Evolutionary conservation across 1,140 invertebrate species (phyloP), one percentile per base, ranked within the genome.

Genomic region (Pseudomyrmex cubaensis): DNA sequence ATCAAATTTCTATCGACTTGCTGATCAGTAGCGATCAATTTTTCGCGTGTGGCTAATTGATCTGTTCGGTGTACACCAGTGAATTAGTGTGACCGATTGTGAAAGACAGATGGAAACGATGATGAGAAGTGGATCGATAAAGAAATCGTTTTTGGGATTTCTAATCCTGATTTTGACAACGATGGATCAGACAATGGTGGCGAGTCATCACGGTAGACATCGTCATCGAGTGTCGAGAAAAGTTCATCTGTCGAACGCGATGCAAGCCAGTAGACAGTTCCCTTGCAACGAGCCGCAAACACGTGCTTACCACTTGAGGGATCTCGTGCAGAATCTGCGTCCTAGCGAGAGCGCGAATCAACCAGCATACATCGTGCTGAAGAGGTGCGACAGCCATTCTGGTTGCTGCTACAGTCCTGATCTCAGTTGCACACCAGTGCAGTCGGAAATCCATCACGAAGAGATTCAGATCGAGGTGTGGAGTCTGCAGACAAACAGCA

Each of bases 321-420:
- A 92, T 22, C 35, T 92, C 44, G 80, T 91, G 74, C 70, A 89
- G 20, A 78, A 25, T n/a, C 52, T 87, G 5, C 67, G 84, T 5
- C 22, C 78, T 0, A 83, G 73, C 1, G 90, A 89, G 20, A 85
- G 54, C 8, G 69, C 82, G 0, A 77, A 84, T 67, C 86, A 84
- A 2, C 91, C 91, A 5, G 69, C 84, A 35, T 92, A 91, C 59
- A 82, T 92, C 0, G 83, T 92, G 2, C n/a, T 91, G 9, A 89
- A 89, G 50, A 84, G 89, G 7, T 92, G 91, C 67, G 91, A 92
- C 46, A 86, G 59, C 15, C 85, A 92, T 15, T 76, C 91, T 0
- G 91, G 91, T 8, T 92, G 91, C n/a, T 92, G 91, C 35, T 9
- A 0, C 7, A 85, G 59, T 7, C 54, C 80, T 2, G 69, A 86